These are phyloP conservation scores for Ptilorrhoa leucosticta DNA, from an alignment of 2,113 vertebrate genomes.

Conservation along the genomic window DNA sequence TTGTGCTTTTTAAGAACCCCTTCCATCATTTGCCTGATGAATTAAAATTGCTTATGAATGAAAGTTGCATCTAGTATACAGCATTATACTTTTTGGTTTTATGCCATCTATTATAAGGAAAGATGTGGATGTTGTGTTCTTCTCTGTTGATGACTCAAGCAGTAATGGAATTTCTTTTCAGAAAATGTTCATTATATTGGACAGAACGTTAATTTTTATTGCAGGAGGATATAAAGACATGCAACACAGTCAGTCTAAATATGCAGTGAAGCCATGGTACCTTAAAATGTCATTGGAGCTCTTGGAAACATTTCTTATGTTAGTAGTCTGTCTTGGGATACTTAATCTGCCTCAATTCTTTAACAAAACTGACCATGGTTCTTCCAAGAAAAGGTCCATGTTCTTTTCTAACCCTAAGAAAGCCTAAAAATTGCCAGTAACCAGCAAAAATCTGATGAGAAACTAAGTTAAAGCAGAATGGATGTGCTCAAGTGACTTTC, in stretches of 20 bases:
- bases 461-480: not conserved
- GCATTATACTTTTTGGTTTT: not conserved
- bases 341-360: not conserved
- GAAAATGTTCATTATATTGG: not conserved
- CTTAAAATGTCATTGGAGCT: not conserved
- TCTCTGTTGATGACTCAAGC: not conserved
- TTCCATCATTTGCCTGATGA: not conserved
- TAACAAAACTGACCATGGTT: not conserved
- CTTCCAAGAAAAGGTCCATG: not conserved
- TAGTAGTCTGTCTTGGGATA: not conserved
- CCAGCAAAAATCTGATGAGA: not conserved
- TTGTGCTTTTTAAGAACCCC: not conserved
- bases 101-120: not conserved
- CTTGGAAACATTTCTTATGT: not conserved
- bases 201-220: not conserved
- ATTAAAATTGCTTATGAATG: not conserved
- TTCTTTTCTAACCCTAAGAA: not conserved
- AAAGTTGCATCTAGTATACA: not conserved
- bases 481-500: not conserved
- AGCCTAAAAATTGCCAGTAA: not conserved
- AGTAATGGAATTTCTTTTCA: not conserved
- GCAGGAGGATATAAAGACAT: not conserved
- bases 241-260: not conserved
- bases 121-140: not conserved
- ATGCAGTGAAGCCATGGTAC: not conserved